These are phyloP conservation scores for Macrobrachium rosenbergii DNA, from an alignment of 1,140 invertebrate genomes.

Conservation along the genomic window DNA sequence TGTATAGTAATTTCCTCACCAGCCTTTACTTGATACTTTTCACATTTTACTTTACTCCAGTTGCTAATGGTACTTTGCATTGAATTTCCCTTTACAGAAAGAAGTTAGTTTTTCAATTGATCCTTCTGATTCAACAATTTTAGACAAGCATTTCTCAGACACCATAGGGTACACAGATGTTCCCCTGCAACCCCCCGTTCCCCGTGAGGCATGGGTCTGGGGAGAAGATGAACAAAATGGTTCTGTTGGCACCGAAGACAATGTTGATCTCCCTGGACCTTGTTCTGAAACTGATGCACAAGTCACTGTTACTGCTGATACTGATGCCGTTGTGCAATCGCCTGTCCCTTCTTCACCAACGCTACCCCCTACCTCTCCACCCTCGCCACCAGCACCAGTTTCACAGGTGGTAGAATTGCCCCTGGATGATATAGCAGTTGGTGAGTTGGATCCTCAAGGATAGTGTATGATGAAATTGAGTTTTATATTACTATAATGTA, in stretches of 20 bases:
- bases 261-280: conserved; percentile 53
- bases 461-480: too few relatives aligned
- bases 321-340: neutral
- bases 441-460: conserved; percentile 66
- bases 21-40: too few relatives aligned
- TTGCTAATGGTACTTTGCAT: conserved; percentile 7
- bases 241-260: conserved; percentile 58
- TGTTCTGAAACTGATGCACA: conserved; percentile 10
- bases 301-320: conserved; percentile 2
- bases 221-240: conserved; percentile 37
- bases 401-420: conserved; percentile 69
- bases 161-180: conserved; percentile 61
- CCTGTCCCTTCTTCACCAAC: conserved; percentile 23
- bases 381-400: conserved; percentile 56
- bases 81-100: conserved; percentile 68
- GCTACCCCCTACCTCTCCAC: conserved; percentile 28
- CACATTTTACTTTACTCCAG: neutral
- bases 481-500: too few relatives aligned
- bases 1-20: too few relatives aligned
- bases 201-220: conserved; percentile 46
- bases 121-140: conserved; percentile 68
- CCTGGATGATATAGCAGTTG: conserved; percentile 69
- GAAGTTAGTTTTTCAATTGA: conserved; percentile 71
- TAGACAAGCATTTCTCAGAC: conserved; percentile 64
- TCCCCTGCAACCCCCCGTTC: conserved; percentile 51